Percentiles rank a stretch among this genome's conserved stretches.
Evolutionary conservation across 2,113 vertebrate species (phyloP).

Genomic region (Xenopus laevis): DNA sequence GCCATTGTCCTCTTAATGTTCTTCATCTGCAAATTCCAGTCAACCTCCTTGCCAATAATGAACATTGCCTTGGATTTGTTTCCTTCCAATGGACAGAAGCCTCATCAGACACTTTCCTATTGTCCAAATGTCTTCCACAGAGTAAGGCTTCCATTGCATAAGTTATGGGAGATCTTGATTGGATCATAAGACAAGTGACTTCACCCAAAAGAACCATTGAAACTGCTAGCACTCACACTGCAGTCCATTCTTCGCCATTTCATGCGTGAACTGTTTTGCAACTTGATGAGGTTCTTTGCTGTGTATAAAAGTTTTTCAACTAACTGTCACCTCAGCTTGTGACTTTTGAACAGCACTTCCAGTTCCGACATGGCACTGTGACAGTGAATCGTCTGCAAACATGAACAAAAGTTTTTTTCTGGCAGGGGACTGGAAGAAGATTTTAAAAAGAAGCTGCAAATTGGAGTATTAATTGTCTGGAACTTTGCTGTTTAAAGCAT

Average conservation of each 20-base stretch:
- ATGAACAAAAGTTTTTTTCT: conserved; percentile 19
- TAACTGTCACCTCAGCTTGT: not conserved
- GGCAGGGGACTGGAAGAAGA: not conserved
- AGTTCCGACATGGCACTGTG: not conserved
- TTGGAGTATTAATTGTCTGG: not conserved
- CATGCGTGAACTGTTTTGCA: not conserved
- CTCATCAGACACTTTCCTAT: too few relatives aligned
- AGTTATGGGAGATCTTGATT: not conserved
- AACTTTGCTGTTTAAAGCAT: not conserved
- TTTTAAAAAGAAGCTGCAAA: not conserved
- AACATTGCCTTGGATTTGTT: too few relatives aligned
- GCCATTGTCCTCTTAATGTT: too few relatives aligned
- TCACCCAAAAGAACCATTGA: not conserved
- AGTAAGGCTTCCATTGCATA: not conserved
- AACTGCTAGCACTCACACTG: not conserved
- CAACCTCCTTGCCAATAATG: too few relatives aligned
- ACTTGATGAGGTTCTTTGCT: not conserved
- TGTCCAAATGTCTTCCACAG: too few relatives aligned
- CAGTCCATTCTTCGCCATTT: not conserved
- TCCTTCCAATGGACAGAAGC: too few relatives aligned
- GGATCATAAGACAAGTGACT: not conserved
- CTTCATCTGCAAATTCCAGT: too few relatives aligned
- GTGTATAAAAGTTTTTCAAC: not conserved
- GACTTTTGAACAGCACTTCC: not conserved
- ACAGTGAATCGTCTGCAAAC: not conserved